Percentiles rank a stretch among this genome's conserved stretches.
These are phyloP conservation scores for Falco cherrug DNA, from an alignment of 2,797 vertebrate species.

Conservation along the genomic window DNA sequence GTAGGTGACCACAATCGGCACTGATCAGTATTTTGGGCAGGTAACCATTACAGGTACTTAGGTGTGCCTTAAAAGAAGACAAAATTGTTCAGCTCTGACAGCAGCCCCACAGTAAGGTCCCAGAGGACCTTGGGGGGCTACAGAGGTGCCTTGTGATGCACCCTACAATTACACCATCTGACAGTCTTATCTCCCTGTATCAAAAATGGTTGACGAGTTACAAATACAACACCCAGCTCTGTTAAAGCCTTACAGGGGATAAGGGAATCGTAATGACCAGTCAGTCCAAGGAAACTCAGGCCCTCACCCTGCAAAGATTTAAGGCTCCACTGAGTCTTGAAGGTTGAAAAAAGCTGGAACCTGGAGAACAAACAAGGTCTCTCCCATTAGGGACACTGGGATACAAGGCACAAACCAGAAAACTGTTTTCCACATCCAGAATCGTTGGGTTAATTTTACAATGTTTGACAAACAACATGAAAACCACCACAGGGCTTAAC, in stretches of 20 bases:
- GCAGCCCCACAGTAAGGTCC: not conserved
- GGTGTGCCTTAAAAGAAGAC: not conserved
- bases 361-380: not conserved
- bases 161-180: not conserved
- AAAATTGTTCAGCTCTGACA: not conserved
- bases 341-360: not conserved
- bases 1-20: not conserved
- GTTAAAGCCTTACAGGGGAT: not conserved
- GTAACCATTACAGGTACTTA: not conserved
- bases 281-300: not conserved
- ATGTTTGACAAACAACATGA: not conserved
- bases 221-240: not conserved
- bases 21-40: not conserved
- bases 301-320: not conserved
- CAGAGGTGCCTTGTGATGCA: not conserved
- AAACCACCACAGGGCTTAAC: not conserved
- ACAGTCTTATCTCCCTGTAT: too few species aligned
- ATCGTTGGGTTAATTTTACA: not conserved
- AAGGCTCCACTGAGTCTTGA: not conserved
- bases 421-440: not conserved
- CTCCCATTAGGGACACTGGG: not conserved
- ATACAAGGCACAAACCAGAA: not conserved
- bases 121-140: not conserved
- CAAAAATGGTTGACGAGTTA: not conserved
- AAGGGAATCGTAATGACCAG: not conserved